These are phyloP conservation scores for Uloborus diversus DNA, from an alignment of 1,140 invertebrate genomes.

Conservation along the genomic window DNA sequence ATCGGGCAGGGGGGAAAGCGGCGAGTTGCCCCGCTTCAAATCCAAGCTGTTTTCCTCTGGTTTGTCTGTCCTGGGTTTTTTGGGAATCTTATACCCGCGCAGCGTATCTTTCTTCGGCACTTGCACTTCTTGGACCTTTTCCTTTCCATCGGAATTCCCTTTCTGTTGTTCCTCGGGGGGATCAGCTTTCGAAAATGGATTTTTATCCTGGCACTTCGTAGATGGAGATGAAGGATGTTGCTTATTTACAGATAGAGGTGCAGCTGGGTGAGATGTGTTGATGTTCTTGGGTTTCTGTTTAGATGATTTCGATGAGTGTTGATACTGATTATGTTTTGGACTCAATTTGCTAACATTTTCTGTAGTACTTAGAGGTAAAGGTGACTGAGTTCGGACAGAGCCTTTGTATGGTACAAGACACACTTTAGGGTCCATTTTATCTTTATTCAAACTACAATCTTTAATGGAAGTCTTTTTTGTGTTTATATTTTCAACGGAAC, in stretches of 20 bases:
- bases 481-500: too few relatives aligned
- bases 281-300: conserved; percentile 9
- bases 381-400: conserved; percentile 26
- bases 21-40: conserved; percentile 16
- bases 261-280: background rate
- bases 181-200: background rate
- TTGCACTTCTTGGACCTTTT: background rate
- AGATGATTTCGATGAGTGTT: background rate
- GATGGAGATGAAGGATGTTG: conserved; percentile 7
- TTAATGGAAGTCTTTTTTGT: too few relatives aligned
- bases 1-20: conserved; percentile 36
- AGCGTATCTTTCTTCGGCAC: background rate
- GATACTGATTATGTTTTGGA: conserved; percentile 1
- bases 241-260: conserved; percentile 7
- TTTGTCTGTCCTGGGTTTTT: conserved; percentile 19
- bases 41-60: conserved; percentile 44
- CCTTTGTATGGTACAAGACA: background rate
- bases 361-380: background rate
- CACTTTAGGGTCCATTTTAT: too few relatives aligned
- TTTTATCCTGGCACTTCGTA: conserved; percentile 42
- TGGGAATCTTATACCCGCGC: conserved; percentile 32
- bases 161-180: background rate
- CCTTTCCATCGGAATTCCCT: background rate
- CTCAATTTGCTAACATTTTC: conserved; percentile 24
- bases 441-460: too few relatives aligned